These are phyloP conservation scores for Mamestra brassicae DNA, from an alignment of 2,888 invertebrate genomes.

Conservation along the genomic window DNA sequence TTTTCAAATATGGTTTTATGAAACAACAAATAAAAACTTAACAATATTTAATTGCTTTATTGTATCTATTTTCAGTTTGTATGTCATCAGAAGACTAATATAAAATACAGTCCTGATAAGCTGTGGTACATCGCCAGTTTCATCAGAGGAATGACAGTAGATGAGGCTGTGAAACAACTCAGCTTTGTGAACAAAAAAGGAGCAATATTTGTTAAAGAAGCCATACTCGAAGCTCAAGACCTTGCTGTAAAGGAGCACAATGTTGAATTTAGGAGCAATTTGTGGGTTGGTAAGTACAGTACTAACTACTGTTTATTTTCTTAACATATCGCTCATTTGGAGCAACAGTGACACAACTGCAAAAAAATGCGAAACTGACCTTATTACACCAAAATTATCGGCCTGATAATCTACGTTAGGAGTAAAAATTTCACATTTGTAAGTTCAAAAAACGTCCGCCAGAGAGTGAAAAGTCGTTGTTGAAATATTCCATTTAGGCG, in stretches of 20 bases:
- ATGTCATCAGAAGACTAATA: constrained; percentile 95
- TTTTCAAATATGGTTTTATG: no score
- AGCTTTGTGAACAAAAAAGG: constrained; percentile 96
- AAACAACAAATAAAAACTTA: background rate
- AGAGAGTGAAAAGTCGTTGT: no score
- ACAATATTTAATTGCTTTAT: background rate
- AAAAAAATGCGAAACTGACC: no score
- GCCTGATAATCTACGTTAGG: no score
- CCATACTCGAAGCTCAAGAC: constrained; percentile 97
- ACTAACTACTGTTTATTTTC: background rate
- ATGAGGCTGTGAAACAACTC: constrained; percentile 98
- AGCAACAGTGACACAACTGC: no score
- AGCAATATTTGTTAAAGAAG: constrained; percentile 93
- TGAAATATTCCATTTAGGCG: no score
- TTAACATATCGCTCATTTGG: background rate
- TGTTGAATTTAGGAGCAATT: constrained; percentile 98
- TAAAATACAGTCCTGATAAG: constrained; percentile 97
- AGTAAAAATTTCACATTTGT: no score
- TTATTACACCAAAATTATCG: no score
- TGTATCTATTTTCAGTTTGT: constrained; percentile 93
- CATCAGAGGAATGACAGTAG: constrained; percentile 97
- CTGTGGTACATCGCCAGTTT: constrained; percentile 98
- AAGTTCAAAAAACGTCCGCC: no score
- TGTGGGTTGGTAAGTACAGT: constrained; percentile 96
- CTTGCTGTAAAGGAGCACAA: constrained; percentile 96